Evolutionary conservation across 2,113 vertebrate species (phyloP), one percentile per base, ranked within the genome.

Genomic region (Mohoua ochrocephala): DNA sequence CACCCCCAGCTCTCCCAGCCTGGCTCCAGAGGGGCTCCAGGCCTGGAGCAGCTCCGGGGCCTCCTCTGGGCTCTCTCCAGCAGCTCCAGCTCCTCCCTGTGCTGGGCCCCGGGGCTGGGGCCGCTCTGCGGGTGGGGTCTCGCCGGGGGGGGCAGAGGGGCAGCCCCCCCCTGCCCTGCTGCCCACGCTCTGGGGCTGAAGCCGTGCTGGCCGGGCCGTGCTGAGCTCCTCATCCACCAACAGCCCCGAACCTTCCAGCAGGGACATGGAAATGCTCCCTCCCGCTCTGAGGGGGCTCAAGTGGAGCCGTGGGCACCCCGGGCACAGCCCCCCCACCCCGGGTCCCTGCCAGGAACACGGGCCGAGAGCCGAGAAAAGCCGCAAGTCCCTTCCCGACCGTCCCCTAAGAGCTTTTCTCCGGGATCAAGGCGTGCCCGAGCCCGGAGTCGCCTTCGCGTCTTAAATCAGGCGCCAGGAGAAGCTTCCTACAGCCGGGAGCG

Each of bases 281-380:
- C 21, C 31, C 9, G 17, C 57, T 21, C 1, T 13, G 15, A 21
- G 13, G 59, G 42, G 56, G 7, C 39, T 31, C 42, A 21, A 6
- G 8, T 1, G 0, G 54, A 28, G 68, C 39, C 7, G 39, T 3
- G 65, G 64, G 16, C n/a, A 28, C 15, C 8, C 19, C 37, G 1
- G 3, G 13, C 27, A 49, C 27, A 6, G 7, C 27, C 19, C 9
- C 37, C 4, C 19, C 9, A 31, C 4, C 4, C 4, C 37, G 9
- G 44, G 28, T 2, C 39, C 1, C 42, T 5, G 44, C 28, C 67
- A 41, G 35, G 56, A 53, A 35, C 33, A 2, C 0, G 13, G 4
- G 7, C 41, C 0, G 6, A 26, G 33, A 24, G 17, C n/a, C 19
- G 1, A 12, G 57, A 41, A 26, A 84, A 50, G 59, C 85, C 8